phyloP scores from a whole-genome alignment of 2,113 vertebrate species.

The Himantopus leucocephalus region DNA sequence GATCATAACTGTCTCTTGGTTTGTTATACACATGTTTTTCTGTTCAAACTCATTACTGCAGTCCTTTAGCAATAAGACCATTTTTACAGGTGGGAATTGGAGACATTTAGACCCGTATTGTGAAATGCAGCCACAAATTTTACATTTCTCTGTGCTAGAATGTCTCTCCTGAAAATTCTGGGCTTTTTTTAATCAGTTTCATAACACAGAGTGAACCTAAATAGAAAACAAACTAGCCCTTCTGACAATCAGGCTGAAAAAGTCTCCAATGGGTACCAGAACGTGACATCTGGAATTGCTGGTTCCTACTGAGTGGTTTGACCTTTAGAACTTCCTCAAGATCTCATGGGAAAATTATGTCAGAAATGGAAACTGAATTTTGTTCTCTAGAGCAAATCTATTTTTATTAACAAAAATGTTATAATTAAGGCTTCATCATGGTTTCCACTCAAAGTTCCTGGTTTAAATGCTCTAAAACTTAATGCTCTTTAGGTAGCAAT shows the following conservation, averaged over 20 bases:
- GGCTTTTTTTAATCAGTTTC: neutral
- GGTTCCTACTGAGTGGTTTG: slow-evolving; percentile 23
- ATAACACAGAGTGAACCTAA: neutral
- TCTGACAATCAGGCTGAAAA: neutral
- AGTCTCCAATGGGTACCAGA: neutral
- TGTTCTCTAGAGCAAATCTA: slow-evolving; percentile 38
- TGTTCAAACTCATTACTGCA: neutral
- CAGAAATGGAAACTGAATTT: slow-evolving; percentile 36
- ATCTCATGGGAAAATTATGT: slow-evolving; percentile 29
- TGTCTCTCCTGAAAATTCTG: neutral
- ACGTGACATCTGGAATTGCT: neutral
- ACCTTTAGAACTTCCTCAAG: slow-evolving; percentile 35
- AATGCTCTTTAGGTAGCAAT: slow-evolving; percentile 27
- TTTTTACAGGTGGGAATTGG: neutral
- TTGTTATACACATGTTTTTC: neutral
- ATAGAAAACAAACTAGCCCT: neutral
- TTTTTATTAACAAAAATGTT: slow-evolving; percentile 56
- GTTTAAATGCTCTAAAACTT: slow-evolving; percentile 1
- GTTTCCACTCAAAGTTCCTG: slow-evolving; percentile 42
- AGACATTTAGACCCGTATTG: neutral
- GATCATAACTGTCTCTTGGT: neutral
- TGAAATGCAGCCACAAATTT: neutral
- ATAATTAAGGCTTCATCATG: slow-evolving; percentile 48
- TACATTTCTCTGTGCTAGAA: neutral
- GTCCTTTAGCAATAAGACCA: neutral